Conservation (phyloP, 2,888 invertebrate genomes). For the Cartodere bifasciata region DNA sequence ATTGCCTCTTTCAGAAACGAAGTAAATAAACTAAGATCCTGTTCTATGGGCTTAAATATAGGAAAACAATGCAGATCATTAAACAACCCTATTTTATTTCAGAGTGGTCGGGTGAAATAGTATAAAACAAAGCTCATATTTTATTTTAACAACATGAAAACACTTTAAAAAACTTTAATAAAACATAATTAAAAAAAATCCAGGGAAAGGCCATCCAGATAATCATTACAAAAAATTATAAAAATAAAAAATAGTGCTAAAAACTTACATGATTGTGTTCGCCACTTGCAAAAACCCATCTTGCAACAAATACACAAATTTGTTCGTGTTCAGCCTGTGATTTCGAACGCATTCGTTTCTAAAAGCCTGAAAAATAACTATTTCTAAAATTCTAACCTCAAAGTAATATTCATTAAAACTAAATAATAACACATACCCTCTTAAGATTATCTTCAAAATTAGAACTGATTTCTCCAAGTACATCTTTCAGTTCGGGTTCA, state of each 20-base stretch:
- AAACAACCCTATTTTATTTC: no score
- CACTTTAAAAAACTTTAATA: no score
- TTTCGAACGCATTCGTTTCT: conserved; percentile 44
- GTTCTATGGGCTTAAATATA: no score
- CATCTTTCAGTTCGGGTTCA: conserved; percentile 38
- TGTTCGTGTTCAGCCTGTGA: conserved; percentile 37
- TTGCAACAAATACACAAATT: conserved; percentile 38
- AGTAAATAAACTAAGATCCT: no score
- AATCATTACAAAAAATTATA: no score
- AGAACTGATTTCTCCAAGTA: conserved; percentile 40
- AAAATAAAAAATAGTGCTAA: neutral
- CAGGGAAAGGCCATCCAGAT: no score
- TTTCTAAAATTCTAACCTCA: neutral
- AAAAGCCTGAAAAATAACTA: conserved; percentile 37
- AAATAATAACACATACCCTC: conserved; percentile 36
- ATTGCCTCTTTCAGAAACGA: no score
- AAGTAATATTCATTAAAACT: conserved; percentile 1
- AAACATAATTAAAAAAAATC: no score
- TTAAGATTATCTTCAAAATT: conserved; percentile 46
- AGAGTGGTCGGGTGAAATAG: no score
- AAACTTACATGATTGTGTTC: conserved; percentile 45
- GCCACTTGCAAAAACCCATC: conserved; percentile 42
- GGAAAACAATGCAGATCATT: no score
- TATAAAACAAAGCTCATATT: no score
- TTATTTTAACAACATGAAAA: no score